A percentile compares a stretch with the other conserved stretches of the same genome.
These are phyloP conservation scores for Pipra filicauda DNA, from an alignment of 2,113 vertebrate species.

Conservation along the genomic window DNA sequence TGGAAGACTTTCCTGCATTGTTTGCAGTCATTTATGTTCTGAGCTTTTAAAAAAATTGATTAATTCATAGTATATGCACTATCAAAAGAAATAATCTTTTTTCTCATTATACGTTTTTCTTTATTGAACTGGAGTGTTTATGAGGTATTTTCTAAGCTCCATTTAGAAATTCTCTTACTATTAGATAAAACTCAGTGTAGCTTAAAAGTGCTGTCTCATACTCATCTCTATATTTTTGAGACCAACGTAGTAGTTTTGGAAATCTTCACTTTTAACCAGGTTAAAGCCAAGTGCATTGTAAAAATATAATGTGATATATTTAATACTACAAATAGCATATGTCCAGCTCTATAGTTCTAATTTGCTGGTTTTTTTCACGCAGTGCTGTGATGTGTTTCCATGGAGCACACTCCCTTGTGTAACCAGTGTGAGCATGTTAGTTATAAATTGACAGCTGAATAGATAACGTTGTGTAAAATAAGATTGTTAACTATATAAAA, in stretches of 20 bases:
- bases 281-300: background rate
- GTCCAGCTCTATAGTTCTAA: background rate
- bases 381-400: background rate
- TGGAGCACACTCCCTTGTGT: background rate
- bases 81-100: background rate
- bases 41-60: conserved; percentile 26
- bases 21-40: background rate
- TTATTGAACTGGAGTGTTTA: background rate
- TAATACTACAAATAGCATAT: background rate
- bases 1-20: background rate
- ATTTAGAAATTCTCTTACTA: background rate
- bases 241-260: background rate
- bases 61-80: background rate
- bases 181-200: background rate
- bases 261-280: background rate
- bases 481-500: background rate
- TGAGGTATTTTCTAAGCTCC: background rate
- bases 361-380: background rate
- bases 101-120: background rate
- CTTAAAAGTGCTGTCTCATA: background rate
- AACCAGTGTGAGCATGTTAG: background rate
- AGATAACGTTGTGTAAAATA: background rate
- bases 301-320: background rate
- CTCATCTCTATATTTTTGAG: background rate
- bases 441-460: background rate